phyloP scores from a whole-genome alignment of 2,113 vertebrate genomes.

The Oncorhynchus gorbuscha region DNA sequence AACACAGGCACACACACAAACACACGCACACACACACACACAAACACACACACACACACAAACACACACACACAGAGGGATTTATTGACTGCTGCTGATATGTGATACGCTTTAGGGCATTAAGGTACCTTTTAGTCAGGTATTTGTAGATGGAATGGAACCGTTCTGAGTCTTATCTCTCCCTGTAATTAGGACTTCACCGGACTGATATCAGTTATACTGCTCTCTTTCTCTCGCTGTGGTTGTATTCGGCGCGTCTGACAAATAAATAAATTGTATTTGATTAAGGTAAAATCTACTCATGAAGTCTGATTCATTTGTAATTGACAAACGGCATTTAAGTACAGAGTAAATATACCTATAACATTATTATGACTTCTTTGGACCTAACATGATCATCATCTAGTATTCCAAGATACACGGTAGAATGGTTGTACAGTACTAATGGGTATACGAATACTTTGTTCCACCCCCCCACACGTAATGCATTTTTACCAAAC shows the following conservation, averaged over 20 bases:
- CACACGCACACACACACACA: neutral
- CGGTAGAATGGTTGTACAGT: too few relatives aligned
- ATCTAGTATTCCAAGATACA: too few relatives aligned
- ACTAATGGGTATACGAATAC: too few relatives aligned
- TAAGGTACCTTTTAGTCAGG: constrained; percentile 52
- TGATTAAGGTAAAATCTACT: too few relatives aligned
- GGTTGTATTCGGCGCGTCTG: too few relatives aligned
- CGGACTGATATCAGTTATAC: constrained; percentile 72
- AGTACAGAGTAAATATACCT: too few relatives aligned
- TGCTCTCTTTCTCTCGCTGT: constrained; percentile 19
- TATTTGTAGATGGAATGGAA: constrained; percentile 79
- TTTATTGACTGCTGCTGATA: constrained; percentile 35
- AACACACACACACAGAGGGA: constrained; percentile 2
- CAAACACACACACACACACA: neutral
- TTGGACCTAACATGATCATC: too few relatives aligned
- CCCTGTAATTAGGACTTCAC: constrained; percentile 83
- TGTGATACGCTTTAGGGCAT: constrained; percentile 35
- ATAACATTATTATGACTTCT: too few relatives aligned
- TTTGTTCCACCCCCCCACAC: too few relatives aligned
- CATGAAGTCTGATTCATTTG: too few relatives aligned
- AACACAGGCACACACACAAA: neutral
- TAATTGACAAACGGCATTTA: too few relatives aligned
- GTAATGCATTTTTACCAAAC: neutral
- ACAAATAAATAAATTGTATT: too few relatives aligned
- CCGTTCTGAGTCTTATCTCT: constrained; percentile 80